A percentile compares a stretch with the other conserved stretches of the same genome.
These are phyloP conservation scores for Rana temporaria DNA, from an alignment of 2,113 vertebrate species.

Conservation along the genomic window DNA sequence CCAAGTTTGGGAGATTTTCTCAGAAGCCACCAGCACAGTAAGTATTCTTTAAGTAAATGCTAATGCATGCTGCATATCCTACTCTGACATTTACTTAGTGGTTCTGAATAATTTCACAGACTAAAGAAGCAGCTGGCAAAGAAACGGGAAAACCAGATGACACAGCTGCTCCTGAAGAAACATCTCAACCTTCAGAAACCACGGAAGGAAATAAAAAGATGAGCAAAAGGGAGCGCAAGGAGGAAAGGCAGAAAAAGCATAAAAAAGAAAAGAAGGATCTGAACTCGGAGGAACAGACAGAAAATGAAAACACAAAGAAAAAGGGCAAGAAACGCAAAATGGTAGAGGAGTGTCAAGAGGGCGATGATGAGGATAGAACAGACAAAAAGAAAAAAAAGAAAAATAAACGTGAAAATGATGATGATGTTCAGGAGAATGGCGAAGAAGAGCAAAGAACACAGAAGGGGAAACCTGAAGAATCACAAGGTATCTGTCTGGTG, in stretches of 20 bases:
- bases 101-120: slow-evolving; percentile 2
- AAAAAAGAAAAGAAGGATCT: slow-evolving; percentile 75
- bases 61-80: background rate
- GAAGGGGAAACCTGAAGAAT: slow-evolving; percentile 68
- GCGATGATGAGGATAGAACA: background rate
- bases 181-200: slow-evolving; percentile 19
- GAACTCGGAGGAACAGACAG: slow-evolving; percentile 60
- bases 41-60: slow-evolving; percentile 63
- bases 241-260: slow-evolving; percentile 80
- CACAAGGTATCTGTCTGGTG: slow-evolving; percentile 65
- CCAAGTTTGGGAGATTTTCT: slow-evolving; percentile 90
- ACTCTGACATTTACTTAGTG: slow-evolving; percentile 6
- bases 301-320: slow-evolving; percentile 53
- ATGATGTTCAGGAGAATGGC: background rate
- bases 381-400: background rate
- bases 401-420: background rate
- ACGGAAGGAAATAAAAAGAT: slow-evolving; percentile 69
- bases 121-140: slow-evolving; percentile 59
- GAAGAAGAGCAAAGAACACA: slow-evolving; percentile 5
- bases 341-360: slow-evolving; percentile 61
- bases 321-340: slow-evolving; percentile 68
- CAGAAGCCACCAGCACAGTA: slow-evolving; percentile 77
- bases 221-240: slow-evolving; percentile 83
- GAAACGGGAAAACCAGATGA: slow-evolving; percentile 41
- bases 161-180: slow-evolving; percentile 8